These are phyloP conservation scores for Drosophila takahashii DNA, from an alignment of 1,140 invertebrate genomes.

Conservation along the genomic window DNA sequence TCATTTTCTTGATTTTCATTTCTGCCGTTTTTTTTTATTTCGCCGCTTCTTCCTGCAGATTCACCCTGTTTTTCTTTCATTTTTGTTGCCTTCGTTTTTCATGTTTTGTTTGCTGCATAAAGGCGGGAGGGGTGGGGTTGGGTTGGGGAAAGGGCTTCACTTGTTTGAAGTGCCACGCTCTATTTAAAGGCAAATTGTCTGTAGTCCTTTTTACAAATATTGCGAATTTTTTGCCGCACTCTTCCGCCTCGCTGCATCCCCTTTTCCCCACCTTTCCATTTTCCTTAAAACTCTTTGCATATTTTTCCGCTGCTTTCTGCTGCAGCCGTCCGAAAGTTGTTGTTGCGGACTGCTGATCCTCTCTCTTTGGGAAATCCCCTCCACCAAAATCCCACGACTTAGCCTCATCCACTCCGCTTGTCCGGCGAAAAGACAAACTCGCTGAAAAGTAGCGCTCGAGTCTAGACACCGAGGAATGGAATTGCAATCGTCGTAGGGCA, in stretches of 20 bases:
- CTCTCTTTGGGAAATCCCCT: constrained; percentile 7
- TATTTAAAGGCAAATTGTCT: constrained; percentile 83
- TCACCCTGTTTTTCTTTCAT: constrained; percentile 52
- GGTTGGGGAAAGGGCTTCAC: constrained; percentile 42
- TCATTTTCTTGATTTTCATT: constrained; percentile 80
- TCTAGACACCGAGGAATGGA: constrained; percentile 65
- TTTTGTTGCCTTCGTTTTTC: constrained; percentile 51
- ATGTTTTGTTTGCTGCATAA: constrained; percentile 66
- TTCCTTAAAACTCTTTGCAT: constrained; percentile 49
- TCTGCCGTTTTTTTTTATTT: constrained; percentile 14
- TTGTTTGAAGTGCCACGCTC: constrained; percentile 83
- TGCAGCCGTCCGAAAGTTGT: constrained; percentile 56
- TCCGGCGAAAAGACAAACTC: constrained; percentile 69
- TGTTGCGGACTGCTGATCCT: constrained; percentile 38
- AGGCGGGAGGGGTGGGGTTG: background rate
- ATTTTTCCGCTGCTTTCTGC: constrained; percentile 66
- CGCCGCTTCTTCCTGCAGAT: constrained; percentile 24
- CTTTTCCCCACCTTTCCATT: background rate
- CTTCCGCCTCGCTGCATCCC: background rate
- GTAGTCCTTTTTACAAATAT: constrained; percentile 82
- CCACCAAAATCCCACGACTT: background rate
- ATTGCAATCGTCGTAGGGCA: constrained; percentile 55
- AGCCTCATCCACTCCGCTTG: constrained; percentile 7
- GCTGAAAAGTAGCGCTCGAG: constrained; percentile 50
- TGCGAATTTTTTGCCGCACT: constrained; percentile 65